Evolutionary conservation across 2,113 vertebrate species (phyloP), one percentile per base, ranked within the genome.

Genomic region (Eudyptes chrysolophus): DNA sequence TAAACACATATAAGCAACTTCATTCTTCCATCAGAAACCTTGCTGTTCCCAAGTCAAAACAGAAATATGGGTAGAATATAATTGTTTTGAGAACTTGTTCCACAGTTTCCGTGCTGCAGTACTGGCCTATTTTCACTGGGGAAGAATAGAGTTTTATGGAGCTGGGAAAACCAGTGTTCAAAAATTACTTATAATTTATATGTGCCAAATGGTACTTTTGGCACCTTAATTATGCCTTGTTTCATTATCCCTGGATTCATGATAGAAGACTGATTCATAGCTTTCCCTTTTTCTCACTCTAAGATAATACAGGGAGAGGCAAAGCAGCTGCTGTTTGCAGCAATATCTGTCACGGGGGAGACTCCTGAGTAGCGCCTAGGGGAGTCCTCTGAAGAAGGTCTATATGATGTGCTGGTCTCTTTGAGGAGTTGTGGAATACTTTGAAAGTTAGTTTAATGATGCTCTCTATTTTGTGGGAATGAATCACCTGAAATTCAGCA

Each of bases 171-270:
- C 2, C 38, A 32, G 5, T 9, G 42, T 46, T 89, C 81, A 91
- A 83, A 93, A 95, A 89, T 61, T 38, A 55, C 91, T 83, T 72
- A 32, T 62, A 38, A 85, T 96, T 96, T 82, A 66, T 91, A 72
- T 77, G 74, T 76, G 52, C 81, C 89, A 95, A 97, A 89, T 87
- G 72, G 81, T 32, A 54, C 84, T 96, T 89, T 36, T 96, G 93
- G 69, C 75, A 85, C 90, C 58, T 76, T 79, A 61, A 87, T 87
- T 91, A 18, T 84, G 48, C 66, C 74, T 95, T 62, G 77, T 89
- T 97, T 94, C 83, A 36, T 89, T 78, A 75, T 84, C 70, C 78
- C 70, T 82, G 80, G 46, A 46, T 29, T 75, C 55, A 42, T 76
- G 93, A 34, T 72, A 44, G 88, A 76, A 60, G 80, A 3, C 44